Conservation (phyloP, 1,140 invertebrate species). For the Lordiphosa clarofinis region DNA sequence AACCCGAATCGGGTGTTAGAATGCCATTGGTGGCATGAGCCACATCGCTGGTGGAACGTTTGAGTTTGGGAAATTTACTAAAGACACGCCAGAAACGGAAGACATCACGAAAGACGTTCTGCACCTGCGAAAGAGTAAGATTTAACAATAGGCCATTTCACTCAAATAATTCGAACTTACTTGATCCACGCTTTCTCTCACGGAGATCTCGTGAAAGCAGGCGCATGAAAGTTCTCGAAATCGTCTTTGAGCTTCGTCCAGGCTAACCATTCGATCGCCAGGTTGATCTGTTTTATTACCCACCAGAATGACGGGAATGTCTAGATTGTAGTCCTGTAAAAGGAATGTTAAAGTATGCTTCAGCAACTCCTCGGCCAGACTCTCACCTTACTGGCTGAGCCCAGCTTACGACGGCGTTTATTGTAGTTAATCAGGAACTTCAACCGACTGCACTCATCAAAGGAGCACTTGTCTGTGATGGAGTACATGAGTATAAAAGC, state of each 20-base stretch:
- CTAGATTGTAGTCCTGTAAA: conserved; percentile 81
- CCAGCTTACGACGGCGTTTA: conserved; percentile 84
- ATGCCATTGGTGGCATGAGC: conserved; percentile 54
- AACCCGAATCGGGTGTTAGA: conserved; percentile 62
- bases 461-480: conserved; percentile 90
- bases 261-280: conserved; percentile 87
- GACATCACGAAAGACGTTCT: conserved; percentile 84
- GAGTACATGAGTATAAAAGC: conserved; percentile 92
- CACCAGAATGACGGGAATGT: conserved; percentile 88
- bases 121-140: conserved; percentile 80
- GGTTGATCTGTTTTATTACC: conserved; percentile 90
- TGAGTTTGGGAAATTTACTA: conserved; percentile 83
- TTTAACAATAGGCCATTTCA: no score
- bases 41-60: conserved; percentile 82
- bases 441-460: conserved; percentile 90
- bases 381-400: conserved; percentile 80
- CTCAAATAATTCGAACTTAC: conserved; percentile 69
- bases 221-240: conserved; percentile 89
- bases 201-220: conserved; percentile 91
- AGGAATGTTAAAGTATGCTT: background rate
- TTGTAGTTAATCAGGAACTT: conserved; percentile 90
- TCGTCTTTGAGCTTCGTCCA: conserved; percentile 85
- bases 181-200: conserved; percentile 89
- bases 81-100: conserved; percentile 86
- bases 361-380: background rate